Conservation (phyloP, 1,140 invertebrate species). For the Lethrus apterus region DNA sequence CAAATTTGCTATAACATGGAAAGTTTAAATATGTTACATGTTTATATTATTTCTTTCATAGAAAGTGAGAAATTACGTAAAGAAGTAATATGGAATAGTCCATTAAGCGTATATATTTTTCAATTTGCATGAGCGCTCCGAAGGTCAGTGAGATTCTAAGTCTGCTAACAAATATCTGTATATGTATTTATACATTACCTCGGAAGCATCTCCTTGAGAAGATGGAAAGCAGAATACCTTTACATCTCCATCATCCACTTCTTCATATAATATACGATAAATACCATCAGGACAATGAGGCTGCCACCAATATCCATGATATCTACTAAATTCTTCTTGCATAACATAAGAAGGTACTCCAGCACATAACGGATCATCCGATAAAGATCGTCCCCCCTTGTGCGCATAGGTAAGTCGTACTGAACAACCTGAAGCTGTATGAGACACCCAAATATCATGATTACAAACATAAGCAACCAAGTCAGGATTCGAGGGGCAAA, state of each 20-base stretch:
- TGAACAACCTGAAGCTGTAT: constrained; percentile 63
- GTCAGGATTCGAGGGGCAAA: constrained; percentile 81
- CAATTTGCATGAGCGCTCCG: too few relatives aligned
- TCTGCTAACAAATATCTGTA: too few relatives aligned
- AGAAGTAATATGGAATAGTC: too few relatives aligned
- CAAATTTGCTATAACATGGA: too few relatives aligned
- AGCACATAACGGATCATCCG: constrained; percentile 79
- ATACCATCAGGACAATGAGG: constrained; percentile 51
- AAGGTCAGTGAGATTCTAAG: too few relatives aligned
- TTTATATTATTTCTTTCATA: too few relatives aligned
- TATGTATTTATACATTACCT: too few relatives aligned
- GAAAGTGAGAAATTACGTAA: too few relatives aligned
- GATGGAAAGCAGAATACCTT: constrained; percentile 86
- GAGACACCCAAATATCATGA: constrained; percentile 84
- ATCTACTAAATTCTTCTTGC: constrained; percentile 96
- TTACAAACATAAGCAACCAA: constrained; percentile 86
- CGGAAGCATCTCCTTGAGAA: constrained; percentile 63
- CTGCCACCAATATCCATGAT: constrained; percentile 97
- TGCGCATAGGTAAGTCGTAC: constrained; percentile 75
- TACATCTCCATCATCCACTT: constrained; percentile 91
- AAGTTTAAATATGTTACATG: too few relatives aligned
- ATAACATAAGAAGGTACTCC: constrained; percentile 95
- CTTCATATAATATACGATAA: constrained; percentile 91
- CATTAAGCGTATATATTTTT: too few relatives aligned
- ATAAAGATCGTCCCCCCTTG: constrained; percentile 62